Base-by-base conservation (phyloP, 2,797 vertebrate species). In the Pangasius macronema region DNA sequence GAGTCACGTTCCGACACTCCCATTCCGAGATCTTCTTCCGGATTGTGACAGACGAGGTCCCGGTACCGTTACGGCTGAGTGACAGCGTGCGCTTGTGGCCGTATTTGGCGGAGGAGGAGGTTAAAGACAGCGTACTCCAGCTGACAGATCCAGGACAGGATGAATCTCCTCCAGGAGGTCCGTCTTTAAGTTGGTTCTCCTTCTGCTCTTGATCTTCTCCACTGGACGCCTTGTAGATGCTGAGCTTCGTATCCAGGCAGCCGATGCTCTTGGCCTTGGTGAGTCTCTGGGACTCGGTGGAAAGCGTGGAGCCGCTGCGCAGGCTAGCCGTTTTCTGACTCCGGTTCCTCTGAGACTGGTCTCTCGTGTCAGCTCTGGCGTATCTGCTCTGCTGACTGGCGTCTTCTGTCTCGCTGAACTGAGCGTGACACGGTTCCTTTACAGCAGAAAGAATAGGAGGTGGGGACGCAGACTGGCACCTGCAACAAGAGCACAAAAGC, bases 11-110 rank as follows among this genome's bases (percentile, higher is more conserved):
- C 88, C 97, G 96, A 94, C 97, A 97, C 92, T 99, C 98, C 99
- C 99, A 99, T 98, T 97, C 97, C 85, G 98, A 97, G 93, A 99
- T 99, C 95, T 98, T 99, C 94, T 97, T 97, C 90, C 97, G 96
- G 93, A 99, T 98, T 89, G 97, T 94, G 86, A 96, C 91, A 0
- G 94, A 95, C 86, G 97, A 95, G 14, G 96, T 93, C 86, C 96
- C 95, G n/a, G 95, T 76, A 0, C 95, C 94, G 0, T 94, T 90
- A 83, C 95, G 93, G 90, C 95, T 96, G 85, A 96, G 94, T 36
- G 97, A 97, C 51, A 97, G 89, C 30, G 94, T 96, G 87, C 97
- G 96, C 85, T 94, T 95, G 92, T 96, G 94, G 86, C 92, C 89
- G 92, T 96, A 82, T 87, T 93, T 96, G 22, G 93, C 90, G 5